Percentiles rank a stretch among this genome's conserved stretches.
phyloP scores from a whole-genome alignment of 2,797 vertebrate species.

The Cyclura pinguis region DNA sequence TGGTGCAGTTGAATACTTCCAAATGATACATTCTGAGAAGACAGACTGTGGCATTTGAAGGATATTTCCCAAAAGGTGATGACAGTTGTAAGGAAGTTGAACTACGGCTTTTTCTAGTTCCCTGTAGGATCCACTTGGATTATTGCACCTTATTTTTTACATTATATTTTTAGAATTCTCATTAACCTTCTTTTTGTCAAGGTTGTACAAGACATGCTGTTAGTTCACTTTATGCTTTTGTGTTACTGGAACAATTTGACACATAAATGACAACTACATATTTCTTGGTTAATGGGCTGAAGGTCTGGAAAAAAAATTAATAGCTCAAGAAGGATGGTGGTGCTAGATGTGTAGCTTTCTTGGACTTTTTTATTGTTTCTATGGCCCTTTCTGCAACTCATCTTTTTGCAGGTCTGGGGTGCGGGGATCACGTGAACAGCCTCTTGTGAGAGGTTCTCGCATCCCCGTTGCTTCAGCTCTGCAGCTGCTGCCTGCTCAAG shows the following conservation, averaged over 20 bases:
- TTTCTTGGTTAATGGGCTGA: slow-evolving; percentile 55
- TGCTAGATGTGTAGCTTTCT: background rate
- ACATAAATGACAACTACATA: slow-evolving; percentile 63
- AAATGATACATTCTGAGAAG: slow-evolving; percentile 31
- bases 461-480: no score
- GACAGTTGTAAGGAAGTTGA: slow-evolving; percentile 37
- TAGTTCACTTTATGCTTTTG: slow-evolving; percentile 51
- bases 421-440: no score
- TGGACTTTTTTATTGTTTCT: slow-evolving; percentile 1
- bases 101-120: slow-evolving; percentile 47
- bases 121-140: slow-evolving; percentile 49
- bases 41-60: slow-evolving; percentile 36
- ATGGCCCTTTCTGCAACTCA: background rate
- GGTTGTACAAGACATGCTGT: slow-evolving; percentile 55
- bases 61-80: slow-evolving; percentile 52
- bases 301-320: slow-evolving; percentile 13
- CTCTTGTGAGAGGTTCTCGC: no score
- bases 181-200: slow-evolving; percentile 72
- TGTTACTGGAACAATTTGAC: slow-evolving; percentile 63
- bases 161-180: slow-evolving; percentile 60
- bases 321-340: slow-evolving; percentile 13
- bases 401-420: no score
- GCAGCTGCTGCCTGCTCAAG: no score
- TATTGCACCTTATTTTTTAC: slow-evolving; percentile 51
- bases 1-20: slow-evolving; percentile 22